Percentiles rank a stretch among this genome's conserved stretches.
phyloP scores from a whole-genome alignment of 2,888 invertebrate genomes.

The Dasypolia templi region DNA sequence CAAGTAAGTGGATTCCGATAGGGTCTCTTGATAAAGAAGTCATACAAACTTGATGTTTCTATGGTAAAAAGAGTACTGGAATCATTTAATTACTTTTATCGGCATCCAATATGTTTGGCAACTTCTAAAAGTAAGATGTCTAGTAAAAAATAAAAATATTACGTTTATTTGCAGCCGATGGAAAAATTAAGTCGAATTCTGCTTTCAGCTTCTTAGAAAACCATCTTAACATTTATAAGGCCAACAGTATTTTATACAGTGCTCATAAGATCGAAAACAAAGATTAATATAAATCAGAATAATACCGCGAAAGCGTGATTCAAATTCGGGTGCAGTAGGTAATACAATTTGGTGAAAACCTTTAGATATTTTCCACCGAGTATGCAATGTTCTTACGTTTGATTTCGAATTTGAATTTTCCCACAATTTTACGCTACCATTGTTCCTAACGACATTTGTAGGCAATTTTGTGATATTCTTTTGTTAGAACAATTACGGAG shows the following conservation, averaged over 20 bases:
- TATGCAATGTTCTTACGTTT: slow-evolving; percentile 11
- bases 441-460: not conserved
- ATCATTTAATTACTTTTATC: not conserved
- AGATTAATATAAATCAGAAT: slow-evolving; percentile 57
- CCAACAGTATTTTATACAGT: slow-evolving; percentile 36
- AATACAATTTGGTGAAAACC: slow-evolving; percentile 39
- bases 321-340: slow-evolving; percentile 37
- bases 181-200: not conserved
- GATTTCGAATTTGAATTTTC: slow-evolving; percentile 14
- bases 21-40: not conserved
- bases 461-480: not conserved
- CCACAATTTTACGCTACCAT: not conserved
- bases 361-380: slow-evolving; percentile 21
- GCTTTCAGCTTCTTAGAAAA: slow-evolving; percentile 12
- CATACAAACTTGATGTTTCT: not conserved
- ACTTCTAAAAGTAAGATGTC: no score
- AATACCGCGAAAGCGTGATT: slow-evolving; percentile 43
- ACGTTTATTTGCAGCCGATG: not conserved
- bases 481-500: not conserved
- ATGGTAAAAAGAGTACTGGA: not conserved
- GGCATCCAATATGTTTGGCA: not conserved
- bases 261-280: slow-evolving; percentile 56
- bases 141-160: no score
- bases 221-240: not conserved
- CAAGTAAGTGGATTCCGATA: not conserved